Conservation (phyloP, 2,888 invertebrate species). For the Drosophila antonietae region DNA sequence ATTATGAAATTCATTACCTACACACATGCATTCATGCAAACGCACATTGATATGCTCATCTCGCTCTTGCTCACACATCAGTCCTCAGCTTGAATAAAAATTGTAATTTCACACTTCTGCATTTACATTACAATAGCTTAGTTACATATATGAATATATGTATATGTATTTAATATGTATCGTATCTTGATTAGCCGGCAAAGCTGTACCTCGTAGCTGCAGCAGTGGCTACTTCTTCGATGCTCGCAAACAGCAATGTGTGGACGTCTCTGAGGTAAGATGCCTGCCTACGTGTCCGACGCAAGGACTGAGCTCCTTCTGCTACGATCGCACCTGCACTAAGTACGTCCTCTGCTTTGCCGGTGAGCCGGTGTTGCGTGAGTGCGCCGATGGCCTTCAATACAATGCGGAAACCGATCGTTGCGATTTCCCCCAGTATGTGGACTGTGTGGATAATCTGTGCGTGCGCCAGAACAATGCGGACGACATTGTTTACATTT, state of each 20-base stretch:
- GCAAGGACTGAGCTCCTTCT: slow-evolving; percentile 61
- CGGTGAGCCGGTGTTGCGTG: slow-evolving; percentile 65
- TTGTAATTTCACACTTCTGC: background rate
- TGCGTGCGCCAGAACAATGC: slow-evolving; percentile 75
- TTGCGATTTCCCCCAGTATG: slow-evolving; percentile 80
- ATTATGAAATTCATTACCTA: background rate
- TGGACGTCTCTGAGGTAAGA: slow-evolving; percentile 43
- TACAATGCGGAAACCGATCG: slow-evolving; percentile 80
- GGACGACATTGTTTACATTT: slow-evolving; percentile 66
- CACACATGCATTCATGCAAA: background rate
- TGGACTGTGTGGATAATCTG: slow-evolving; percentile 80
- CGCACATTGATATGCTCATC: background rate
- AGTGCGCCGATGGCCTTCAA: slow-evolving; percentile 78
- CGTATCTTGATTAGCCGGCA: slow-evolving; percentile 32
- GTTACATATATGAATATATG: background rate
- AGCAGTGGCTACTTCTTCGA: slow-evolving; percentile 59
- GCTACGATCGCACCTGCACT: slow-evolving; percentile 80
- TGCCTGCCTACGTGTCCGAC: slow-evolving; percentile 73
- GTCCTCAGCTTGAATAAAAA: background rate
- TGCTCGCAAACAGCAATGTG: slow-evolving; percentile 70
- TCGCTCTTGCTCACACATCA: background rate
- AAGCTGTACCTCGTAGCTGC: slow-evolving; percentile 63
- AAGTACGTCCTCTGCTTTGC: slow-evolving; percentile 80
- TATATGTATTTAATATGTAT: background rate
- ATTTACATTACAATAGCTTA: background rate